These are phyloP conservation scores for Ruditapes philippinarum DNA, from an alignment of 1,140 invertebrate genomes.

Conservation along the genomic window DNA sequence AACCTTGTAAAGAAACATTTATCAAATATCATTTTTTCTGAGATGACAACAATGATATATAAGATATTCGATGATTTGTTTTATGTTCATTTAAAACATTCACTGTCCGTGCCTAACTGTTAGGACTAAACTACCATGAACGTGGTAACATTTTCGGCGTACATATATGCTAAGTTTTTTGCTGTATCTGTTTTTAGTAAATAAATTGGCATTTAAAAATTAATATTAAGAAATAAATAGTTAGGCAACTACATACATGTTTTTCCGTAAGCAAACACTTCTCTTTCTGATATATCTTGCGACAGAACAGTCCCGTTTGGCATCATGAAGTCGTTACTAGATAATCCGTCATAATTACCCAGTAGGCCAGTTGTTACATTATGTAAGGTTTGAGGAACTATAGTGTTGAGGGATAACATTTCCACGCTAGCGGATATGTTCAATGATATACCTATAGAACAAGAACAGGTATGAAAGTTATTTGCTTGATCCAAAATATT, in stretches of 20 bases:
- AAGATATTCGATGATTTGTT: background rate
- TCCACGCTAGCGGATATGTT: slow-evolving; percentile 39
- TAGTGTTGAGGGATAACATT: slow-evolving; percentile 10
- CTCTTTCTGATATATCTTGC: slow-evolving; percentile 29
- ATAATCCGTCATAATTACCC: slow-evolving; percentile 48
- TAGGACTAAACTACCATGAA: background rate
- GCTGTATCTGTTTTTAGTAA: background rate
- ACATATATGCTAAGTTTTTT: background rate
- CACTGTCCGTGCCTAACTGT: background rate
- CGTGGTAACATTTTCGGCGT: background rate
- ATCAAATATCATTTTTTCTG: no score
- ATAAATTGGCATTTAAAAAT: background rate
- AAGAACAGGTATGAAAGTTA: background rate
- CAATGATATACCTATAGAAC: background rate
- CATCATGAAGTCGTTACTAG: slow-evolving; percentile 32
- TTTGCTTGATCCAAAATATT: background rate
- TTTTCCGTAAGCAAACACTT: slow-evolving; percentile 20
- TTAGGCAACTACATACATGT: background rate
- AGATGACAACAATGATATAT: background rate
- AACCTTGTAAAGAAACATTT: no score
- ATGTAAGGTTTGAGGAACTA: background rate
- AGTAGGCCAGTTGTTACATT: slow-evolving; percentile 27
- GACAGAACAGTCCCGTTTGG: slow-evolving; percentile 38
- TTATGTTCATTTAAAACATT: background rate
- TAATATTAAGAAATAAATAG: background rate